Evolutionary conservation across 2,888 invertebrate genomes (phyloP).

Genomic region (Clistopyga incitator): DNA sequence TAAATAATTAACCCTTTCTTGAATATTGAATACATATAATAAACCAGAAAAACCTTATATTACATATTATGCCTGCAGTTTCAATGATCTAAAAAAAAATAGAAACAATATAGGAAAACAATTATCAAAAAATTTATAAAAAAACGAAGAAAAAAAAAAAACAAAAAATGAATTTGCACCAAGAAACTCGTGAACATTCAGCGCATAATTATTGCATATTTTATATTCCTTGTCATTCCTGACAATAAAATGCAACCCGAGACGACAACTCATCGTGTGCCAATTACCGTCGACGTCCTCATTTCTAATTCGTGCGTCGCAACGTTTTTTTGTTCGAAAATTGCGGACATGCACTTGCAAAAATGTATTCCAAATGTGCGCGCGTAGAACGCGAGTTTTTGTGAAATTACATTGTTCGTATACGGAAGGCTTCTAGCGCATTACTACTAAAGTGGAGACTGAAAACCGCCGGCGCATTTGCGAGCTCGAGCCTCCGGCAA

Average conservation of each 20-base stretch:
- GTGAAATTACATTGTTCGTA: constrained; percentile 28
- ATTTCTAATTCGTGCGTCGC: constrained; percentile 15
- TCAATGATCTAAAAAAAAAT: too few species aligned
- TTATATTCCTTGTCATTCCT: too few species aligned
- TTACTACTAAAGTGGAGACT: constrained; percentile 25
- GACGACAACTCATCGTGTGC: constrained; percentile 1
- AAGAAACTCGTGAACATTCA: background rate
- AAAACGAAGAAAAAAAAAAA: too few species aligned
- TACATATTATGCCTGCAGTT: too few species aligned
- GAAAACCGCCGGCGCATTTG: constrained; percentile 28
- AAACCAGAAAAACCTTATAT: too few species aligned
- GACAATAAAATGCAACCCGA: background rate
- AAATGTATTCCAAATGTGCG: background rate
- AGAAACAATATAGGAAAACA: too few species aligned
- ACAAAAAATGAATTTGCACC: background rate
- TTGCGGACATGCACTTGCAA: background rate
- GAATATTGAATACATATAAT: too few species aligned
- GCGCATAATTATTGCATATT: background rate
- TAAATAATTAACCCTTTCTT: too few species aligned
- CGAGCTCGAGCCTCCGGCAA: constrained; percentile 44
- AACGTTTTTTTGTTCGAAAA: constrained; percentile 16
- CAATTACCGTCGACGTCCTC: constrained; percentile 12
- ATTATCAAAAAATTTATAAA: too few species aligned
- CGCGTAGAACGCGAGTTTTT: background rate
- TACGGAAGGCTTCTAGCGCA: constrained; percentile 14